Evolutionary conservation across 2,888 invertebrate species (phyloP).

Genomic region (Volucella bombylans): DNA sequence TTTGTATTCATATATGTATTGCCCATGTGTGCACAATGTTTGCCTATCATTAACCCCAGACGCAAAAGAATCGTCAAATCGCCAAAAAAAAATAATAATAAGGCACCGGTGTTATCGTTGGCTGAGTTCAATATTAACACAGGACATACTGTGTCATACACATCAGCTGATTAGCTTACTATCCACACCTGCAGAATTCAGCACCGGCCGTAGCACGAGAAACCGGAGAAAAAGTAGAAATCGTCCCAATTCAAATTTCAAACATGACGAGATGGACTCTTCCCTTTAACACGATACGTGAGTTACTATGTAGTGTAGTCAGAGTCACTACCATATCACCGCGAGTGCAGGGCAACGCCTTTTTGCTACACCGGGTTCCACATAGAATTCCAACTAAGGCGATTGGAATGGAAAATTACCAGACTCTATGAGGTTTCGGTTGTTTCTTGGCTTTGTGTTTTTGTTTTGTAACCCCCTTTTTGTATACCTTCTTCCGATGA

Average conservation of each 20-base stretch:
- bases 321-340: not conserved
- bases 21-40: not conserved
- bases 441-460: not conserved
- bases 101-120: not conserved
- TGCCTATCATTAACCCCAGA: conserved; percentile 9
- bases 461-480: not conserved
- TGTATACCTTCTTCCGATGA: not conserved
- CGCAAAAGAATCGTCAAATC: not conserved
- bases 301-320: not conserved
- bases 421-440: conserved; percentile 33
- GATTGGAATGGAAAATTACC: conserved; percentile 61
- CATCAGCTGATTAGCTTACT: conserved; percentile 34
- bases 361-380: not conserved
- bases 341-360: not conserved
- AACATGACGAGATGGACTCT: conserved; percentile 8
- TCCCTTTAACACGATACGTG: not conserved
- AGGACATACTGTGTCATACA: not conserved
- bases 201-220: too few relatives aligned
- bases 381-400: too few relatives aligned
- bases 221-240: not conserved
- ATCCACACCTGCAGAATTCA: not conserved
- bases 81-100: not conserved
- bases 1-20: conserved; percentile 13
- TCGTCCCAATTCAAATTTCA: conserved; percentile 1
- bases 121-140: conserved; percentile 12